A percentile compares a stretch with the other conserved stretches of the same genome.
These are phyloP conservation scores for Drosophila merina DNA, from an alignment of 2,888 invertebrate genomes.

Conservation along the genomic window DNA sequence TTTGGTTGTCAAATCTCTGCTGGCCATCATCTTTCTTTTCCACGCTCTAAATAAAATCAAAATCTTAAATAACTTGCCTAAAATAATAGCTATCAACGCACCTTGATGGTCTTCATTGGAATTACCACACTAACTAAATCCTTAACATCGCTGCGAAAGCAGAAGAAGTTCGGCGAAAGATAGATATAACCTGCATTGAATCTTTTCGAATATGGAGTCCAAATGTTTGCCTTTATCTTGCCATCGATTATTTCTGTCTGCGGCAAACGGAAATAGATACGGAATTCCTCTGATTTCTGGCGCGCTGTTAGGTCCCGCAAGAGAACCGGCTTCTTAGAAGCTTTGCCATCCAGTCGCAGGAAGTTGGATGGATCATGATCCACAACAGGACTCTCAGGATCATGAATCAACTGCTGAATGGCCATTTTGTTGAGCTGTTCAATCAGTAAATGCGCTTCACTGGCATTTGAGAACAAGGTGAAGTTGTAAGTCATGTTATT, in stretches of 20 bases:
- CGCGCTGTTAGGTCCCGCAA: slow-evolving; percentile 98
- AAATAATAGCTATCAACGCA: slow-evolving; percentile 28
- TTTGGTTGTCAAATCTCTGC: slow-evolving; percentile 83
- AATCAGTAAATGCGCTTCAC: slow-evolving; percentile 95
- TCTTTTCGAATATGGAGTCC: slow-evolving; percentile 97
- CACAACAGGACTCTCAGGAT: slow-evolving; percentile 95
- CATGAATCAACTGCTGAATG: slow-evolving; percentile 92
- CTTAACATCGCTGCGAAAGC: slow-evolving; percentile 96
- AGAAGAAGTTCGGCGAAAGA: slow-evolving; percentile 96
- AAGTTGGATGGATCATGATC: slow-evolving; percentile 94
- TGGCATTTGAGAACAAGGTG: slow-evolving; percentile 94
- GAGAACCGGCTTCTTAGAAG: slow-evolving; percentile 95
- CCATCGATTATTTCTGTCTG: slow-evolving; percentile 97
- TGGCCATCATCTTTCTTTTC: slow-evolving; percentile 84
- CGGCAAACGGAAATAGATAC: slow-evolving; percentile 93
- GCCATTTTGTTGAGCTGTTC: slow-evolving; percentile 98
- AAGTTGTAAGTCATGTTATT: slow-evolving; percentile 94
- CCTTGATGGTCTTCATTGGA: slow-evolving; percentile 92
- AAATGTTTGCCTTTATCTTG: slow-evolving; percentile 91
- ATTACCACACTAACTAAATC: slow-evolving; percentile 93
- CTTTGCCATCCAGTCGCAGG: slow-evolving; percentile 90
- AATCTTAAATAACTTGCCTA: background rate
- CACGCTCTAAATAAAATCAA: slow-evolving; percentile 71
- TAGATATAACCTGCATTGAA: slow-evolving; percentile 95
- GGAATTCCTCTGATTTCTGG: slow-evolving; percentile 96